Evolutionary conservation across 2,888 invertebrate genomes (phyloP), one percentile per base, ranked within the genome.

Genomic region (Pollenia labialis): DNA sequence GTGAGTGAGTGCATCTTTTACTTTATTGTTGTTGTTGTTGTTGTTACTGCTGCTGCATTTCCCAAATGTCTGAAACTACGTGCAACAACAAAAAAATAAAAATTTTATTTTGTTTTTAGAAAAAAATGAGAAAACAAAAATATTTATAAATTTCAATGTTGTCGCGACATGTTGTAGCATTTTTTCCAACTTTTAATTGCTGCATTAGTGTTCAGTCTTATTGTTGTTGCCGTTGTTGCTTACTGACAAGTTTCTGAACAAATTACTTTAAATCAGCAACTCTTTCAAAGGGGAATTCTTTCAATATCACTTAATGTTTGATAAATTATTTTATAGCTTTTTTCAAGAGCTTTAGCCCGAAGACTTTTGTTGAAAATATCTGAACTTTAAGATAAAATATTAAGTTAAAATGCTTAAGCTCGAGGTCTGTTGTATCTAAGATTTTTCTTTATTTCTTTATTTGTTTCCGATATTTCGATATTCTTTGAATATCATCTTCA

Each of bases 121-220:
- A 23, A 54, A 16, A 48, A 56, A n/a, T 8, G 48, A 40, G 50
- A 72, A 18, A 18, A 58, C 50, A 58, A 54, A 83, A 77, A 87
- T 87, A 87, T 68, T 85, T 84, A 86, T 88, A 88, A 88, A 85
- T 88, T 89, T 89, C 88, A 87, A 87, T 89, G 88, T 87, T 88
- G 89, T 81, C 88, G 88, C 85, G 87, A 87, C 85, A 80, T 72
- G 80, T 81, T 80, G 58, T 75, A 68, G 75, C 79, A 68, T 77
- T 83, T 18, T 80, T 56, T 77, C 52, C 23, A 50, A 68, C 54
- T 75, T 82, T 81, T 80, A 74, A 85, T 87, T 82, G 82, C 74
- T 71, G 68, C 46, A 40, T 79, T 85, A 77, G 76, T 69, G 80
- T 88, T 64, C 60, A 54, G n/a, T 62, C 66, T 66, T 62, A 60